Base-by-base conservation (phyloP, 2,888 invertebrate genomes). In the Smittia aterrima region DNA sequence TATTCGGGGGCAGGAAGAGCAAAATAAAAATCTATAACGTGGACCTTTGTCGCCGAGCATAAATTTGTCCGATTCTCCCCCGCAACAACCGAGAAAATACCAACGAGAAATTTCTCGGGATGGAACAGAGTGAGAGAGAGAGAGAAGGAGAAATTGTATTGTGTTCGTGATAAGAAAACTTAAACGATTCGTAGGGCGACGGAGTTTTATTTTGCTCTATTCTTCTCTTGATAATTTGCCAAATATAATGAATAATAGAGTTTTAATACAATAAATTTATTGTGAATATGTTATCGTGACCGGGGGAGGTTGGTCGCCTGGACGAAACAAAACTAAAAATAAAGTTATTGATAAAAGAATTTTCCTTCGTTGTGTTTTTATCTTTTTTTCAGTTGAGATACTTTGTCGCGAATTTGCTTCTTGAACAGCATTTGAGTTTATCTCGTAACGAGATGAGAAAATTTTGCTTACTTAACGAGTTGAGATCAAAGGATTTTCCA, bases 131-230 rank as follows among this genome's bases (percentile, higher is more conserved):
- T 3, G 47, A 38, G 20, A 6, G 22, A 22, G 24, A 53, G n/a
- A n/a, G n/a, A n/a, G n/a, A n/a, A n/a, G n/a, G n/a, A n/a, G 20
- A 58, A 20, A 62, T 72, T 58, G 72, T 72, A 62, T 72, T 72
- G 72, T 72, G 72, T 72, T 72, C 72, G 72, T 72, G 72, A 72
- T 72, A 62, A 72, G 72, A 72, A 72, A 72, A 72, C 72, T 72
- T 72, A 72, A 72, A 62, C 16, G 13, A 22, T 16, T 70, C n/a
- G 20, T 6, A 18, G 22, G 58, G 47, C 38, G 38, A 58, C 20
- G 58, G 22, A 47, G 11, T 47, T 47, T 47, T 32, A 32, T 32
- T 32, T 47, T 11, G 47, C 11, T n/a, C 11, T n/a, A 16, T 47
- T 47, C 38, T 18, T 16, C 25, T 62, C 24, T 72, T 72, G 72